A percentile compares a stretch with the other conserved stretches of the same genome.
phyloP scores from a whole-genome alignment of 2,113 vertebrate species.

The Chunga burmeisteri region DNA sequence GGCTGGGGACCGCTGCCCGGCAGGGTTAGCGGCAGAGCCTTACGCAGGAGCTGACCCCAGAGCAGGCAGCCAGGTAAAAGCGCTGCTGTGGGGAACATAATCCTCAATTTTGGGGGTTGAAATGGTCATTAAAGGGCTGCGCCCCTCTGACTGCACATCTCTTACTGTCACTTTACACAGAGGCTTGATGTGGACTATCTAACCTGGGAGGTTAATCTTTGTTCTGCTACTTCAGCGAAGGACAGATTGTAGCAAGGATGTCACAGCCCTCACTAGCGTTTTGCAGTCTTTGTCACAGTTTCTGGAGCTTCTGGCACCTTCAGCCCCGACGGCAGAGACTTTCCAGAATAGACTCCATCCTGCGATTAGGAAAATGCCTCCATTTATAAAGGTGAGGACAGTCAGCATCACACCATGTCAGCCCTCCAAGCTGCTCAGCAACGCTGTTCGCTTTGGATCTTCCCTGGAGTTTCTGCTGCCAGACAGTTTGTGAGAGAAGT shows the following conservation, averaged over 20 bases:
- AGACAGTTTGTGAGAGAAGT: neutral
- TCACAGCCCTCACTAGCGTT: neutral
- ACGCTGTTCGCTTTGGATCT: neutral
- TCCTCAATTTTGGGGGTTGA: neutral
- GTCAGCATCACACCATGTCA: accelerated
- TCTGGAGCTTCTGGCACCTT: neutral
- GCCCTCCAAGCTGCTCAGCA: neutral
- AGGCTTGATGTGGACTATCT: accelerated
- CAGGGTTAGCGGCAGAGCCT: neutral
- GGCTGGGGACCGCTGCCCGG: neutral
- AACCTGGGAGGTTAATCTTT: neutral
- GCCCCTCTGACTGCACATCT: neutral
- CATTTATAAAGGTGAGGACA: neutral
- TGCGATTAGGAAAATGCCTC: neutral
- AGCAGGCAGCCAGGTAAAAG: neutral
- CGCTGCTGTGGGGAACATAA: neutral
- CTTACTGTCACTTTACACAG: accelerated
- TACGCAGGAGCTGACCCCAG: neutral
- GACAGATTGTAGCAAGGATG: neutral
- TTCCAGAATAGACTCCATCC: neutral
- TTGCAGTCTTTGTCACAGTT: neutral
- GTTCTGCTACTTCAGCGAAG: neutral
- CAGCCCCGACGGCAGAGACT: neutral
- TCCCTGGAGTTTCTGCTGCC: neutral
- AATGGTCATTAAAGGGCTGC: neutral